A percentile compares a stretch with the other conserved stretches of the same genome.
These are phyloP conservation scores for Chaetodon auriga DNA, from an alignment of 2,113 vertebrate genomes.

Conservation along the genomic window DNA sequence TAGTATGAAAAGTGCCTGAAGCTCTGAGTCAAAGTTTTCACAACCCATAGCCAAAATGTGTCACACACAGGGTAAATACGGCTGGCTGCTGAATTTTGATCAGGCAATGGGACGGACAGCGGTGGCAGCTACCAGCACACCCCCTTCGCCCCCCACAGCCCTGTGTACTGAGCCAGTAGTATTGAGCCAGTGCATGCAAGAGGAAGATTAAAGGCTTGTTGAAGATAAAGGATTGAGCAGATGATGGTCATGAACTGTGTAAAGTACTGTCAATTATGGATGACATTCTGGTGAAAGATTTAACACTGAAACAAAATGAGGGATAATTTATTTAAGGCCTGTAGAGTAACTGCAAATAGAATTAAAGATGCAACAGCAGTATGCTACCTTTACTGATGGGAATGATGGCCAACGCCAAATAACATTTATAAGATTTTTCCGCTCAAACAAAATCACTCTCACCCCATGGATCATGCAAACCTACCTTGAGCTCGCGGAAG, in stretches of 20 bases:
- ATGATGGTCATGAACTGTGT: conserved; percentile 54
- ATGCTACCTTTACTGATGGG: not conserved
- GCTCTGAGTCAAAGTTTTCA: conserved; percentile 70
- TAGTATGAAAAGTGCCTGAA: conserved; percentile 66
- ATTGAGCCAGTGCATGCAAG: conserved; percentile 61
- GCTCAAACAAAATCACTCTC: not conserved
- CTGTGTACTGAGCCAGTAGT: conserved; percentile 55
- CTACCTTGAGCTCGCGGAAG: conserved; percentile 98
- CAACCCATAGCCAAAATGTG: conserved; percentile 61
- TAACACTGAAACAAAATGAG: conserved; percentile 49
- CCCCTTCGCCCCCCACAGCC: not conserved
- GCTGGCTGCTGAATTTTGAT: conserved; percentile 73
- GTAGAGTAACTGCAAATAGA: conserved; percentile 25
- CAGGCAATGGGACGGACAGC: conserved; percentile 51
- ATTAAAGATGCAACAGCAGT: conserved; percentile 23
- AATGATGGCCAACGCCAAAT: conserved; percentile 4
- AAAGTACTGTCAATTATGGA: conserved; percentile 59
- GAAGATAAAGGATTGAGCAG: conserved; percentile 66
- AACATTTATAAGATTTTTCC: not conserved
- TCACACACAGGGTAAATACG: conserved; percentile 53
- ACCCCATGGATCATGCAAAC: not conserved
- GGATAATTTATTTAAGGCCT: conserved; percentile 39
- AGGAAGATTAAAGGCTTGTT: conserved; percentile 65
- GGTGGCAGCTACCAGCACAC: conserved; percentile 30
- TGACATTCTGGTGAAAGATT: conserved; percentile 56